Conservation (phyloP, 2,797 vertebrate genomes). For the Anomalospiza imberbis region DNA sequence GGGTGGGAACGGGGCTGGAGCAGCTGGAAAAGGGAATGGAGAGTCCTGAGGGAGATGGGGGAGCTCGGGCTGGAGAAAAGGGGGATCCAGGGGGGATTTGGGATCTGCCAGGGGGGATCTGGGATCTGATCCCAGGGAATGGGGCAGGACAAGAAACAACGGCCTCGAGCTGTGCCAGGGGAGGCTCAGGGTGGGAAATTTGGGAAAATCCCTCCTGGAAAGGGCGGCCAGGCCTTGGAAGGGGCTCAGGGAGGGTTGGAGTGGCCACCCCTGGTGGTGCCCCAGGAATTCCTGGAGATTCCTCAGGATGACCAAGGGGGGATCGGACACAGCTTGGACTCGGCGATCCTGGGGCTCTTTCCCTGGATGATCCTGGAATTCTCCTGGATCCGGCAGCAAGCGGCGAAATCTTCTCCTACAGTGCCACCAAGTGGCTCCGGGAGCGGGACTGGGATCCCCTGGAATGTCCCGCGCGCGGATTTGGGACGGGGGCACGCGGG, state of each 20-base stretch:
- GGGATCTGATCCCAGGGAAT: not conserved
- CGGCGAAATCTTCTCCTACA: not conserved
- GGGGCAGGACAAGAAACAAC: rapidly evolving
- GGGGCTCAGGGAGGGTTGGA: no score
- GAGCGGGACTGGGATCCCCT: not conserved
- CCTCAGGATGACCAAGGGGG: rapidly evolving
- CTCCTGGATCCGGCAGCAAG: not conserved
- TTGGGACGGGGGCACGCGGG: not conserved
- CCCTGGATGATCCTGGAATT: not conserved
- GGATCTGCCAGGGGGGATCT: not conserved
- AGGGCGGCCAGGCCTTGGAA: not conserved
- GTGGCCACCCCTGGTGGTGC: not conserved
- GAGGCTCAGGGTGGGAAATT: not conserved
- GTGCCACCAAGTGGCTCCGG: not conserved
- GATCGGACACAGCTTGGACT: not conserved
- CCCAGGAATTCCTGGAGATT: not conserved
- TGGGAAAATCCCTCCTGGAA: not conserved
- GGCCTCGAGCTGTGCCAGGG: not conserved
- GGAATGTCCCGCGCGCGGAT: not conserved
- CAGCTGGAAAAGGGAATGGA: not conserved
- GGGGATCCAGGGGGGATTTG: not conserved
- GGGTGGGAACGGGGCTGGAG: not conserved
- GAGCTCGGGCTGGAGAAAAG: not conserved
- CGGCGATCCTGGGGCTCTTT: not conserved
- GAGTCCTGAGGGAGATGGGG: not conserved